These are phyloP conservation scores for Tragelaphus scriptus DNA, from an alignment of 2,113 vertebrate species.

Conservation along the genomic window DNA sequence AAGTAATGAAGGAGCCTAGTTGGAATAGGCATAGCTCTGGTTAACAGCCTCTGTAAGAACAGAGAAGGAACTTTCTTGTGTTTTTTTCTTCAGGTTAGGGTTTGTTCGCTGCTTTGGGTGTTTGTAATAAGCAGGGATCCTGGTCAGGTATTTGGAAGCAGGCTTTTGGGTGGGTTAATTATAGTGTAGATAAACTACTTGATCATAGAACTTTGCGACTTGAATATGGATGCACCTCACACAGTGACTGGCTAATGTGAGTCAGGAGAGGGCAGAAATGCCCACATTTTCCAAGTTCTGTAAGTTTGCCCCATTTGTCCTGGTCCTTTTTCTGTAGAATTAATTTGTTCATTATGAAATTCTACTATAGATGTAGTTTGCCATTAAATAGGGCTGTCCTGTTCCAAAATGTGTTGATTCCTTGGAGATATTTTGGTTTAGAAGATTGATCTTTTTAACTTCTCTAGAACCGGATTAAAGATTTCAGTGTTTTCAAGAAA, in stretches of 20 bases:
- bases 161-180: conserved; percentile 56
- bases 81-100: neutral
- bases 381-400: neutral
- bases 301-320: accelerated
- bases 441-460: neutral
- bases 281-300: neutral
- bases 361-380: neutral
- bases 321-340: neutral
- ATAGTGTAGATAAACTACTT: neutral
- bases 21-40: neutral
- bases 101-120: conserved; percentile 52
- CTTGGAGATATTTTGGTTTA: neutral
- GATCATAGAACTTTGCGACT: neutral
- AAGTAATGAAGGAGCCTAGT: neutral
- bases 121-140: conserved; percentile 46
- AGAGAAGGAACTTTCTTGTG: neutral
- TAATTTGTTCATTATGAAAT: neutral
- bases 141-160: conserved; percentile 57
- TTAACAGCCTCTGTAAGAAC: neutral
- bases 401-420: neutral
- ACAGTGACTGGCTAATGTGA: neutral
- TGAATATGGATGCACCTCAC: neutral
- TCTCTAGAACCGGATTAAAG: neutral
- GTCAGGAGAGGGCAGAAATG: neutral
- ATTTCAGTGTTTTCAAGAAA: neutral